Conservation (phyloP, 2,113 vertebrate genomes). For the Chloroceryle aenea region DNA sequence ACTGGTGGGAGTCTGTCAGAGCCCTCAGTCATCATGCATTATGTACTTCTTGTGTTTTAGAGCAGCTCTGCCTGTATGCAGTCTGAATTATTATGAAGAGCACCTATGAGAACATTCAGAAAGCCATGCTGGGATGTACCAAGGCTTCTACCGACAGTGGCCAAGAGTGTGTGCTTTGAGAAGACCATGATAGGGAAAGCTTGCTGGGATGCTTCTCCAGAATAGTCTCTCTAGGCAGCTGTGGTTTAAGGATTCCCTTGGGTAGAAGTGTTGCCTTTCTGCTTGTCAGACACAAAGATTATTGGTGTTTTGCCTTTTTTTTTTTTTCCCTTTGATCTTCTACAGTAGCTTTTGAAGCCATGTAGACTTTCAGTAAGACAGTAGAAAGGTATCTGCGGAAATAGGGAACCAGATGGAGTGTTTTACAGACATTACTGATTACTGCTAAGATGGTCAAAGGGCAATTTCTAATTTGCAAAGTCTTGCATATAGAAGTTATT, state of each 20-base stretch:
- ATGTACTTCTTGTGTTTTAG: neutral
- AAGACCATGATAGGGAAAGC: neutral
- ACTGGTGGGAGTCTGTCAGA: neutral
- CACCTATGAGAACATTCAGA: neutral
- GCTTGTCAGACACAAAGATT: neutral
- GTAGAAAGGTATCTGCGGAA: neutral
- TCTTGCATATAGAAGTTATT: neutral
- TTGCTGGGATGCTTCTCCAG: neutral
- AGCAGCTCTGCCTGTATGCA: neutral
- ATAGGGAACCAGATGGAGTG: neutral
- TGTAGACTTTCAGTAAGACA: neutral
- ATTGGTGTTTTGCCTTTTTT: neutral
- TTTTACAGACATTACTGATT: neutral
- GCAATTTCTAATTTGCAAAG: neutral
- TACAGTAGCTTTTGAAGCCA: neutral
- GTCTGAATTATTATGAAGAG: neutral
- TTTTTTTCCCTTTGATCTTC: neutral
- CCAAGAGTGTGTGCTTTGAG: neutral
- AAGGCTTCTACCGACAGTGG: accelerated
- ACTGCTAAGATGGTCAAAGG: neutral
- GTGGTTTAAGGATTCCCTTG: neutral
- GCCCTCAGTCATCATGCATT: neutral
- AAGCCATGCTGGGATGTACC: neutral
- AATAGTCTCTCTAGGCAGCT: neutral
- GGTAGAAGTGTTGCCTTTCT: neutral